Base-by-base conservation (phyloP, 2,888 invertebrate species). In the Thymelicus acteon region DNA sequence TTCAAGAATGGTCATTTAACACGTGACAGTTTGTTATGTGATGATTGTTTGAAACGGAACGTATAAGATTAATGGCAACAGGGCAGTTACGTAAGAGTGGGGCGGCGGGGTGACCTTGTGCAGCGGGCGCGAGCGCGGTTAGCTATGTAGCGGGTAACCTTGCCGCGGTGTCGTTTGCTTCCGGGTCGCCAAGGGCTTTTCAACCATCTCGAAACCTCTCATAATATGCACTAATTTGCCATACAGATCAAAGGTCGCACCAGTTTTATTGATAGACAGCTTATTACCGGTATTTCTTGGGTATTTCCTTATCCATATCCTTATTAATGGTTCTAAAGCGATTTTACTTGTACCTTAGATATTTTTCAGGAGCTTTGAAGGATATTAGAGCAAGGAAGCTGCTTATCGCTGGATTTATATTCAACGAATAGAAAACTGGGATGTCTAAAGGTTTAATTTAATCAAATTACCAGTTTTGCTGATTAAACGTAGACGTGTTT, bases 131-230 rank as follows among this genome's bases (percentile, higher is more conserved):
- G 79, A 75, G 77, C 77, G 74, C 77, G 67, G 40, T 15, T 44
- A 52, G 61, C 62, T 68, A 52, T 73, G 77, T 75, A 76, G 80
- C 77, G 77, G 73, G 79, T 85, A 89, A 89, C 93, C 92, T 93
- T 92, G 93, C 85, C 84, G 82, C 80, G 84, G 85, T 87, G 85
- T 87, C 82, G 82, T 82, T 40, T 79, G 85, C 87, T 93, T 92
- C 93, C 93, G 92, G 91, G 91, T 92, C 85, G 85, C 79, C 78
- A 85, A 89, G 88, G 89, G 89, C 88, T 85, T 88, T 89, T 85
- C 82, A 83, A 83, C 75, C 77, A 78, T 79, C 80, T 77, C 64
- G 58, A 70, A 64, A 58, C 60, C 60, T 31, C 63, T 68, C 64
- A 39, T 63, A 48, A 31, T 19, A 24, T 60, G n/a, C 39, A 72